phyloP scores from a whole-genome alignment of 2,888 invertebrate species.

The Archips xylosteana region DNA sequence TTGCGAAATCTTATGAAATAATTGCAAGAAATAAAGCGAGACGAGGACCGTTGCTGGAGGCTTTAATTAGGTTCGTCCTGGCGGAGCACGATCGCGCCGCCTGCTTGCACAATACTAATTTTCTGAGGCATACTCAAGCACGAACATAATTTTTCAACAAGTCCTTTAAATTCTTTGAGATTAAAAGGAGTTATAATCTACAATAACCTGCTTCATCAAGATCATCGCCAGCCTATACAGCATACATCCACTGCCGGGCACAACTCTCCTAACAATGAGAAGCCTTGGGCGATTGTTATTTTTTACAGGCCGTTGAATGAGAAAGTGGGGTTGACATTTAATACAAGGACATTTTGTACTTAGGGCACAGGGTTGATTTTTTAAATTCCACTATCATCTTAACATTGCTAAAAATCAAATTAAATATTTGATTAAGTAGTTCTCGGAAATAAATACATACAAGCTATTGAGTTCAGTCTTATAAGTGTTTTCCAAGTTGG shows the following conservation, averaged over 20 bases:
- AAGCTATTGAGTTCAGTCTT: no score
- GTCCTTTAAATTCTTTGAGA: not conserved
- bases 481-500: no score
- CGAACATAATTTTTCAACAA: not conserved
- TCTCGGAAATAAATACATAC: no score
- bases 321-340: no score
- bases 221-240: not conserved
- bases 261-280: not conserved
- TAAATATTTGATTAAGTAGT: no score
- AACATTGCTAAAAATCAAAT: no score
- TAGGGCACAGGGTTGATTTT: no score
- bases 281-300: not conserved
- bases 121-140: constrained; percentile 5
- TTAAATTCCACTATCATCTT: no score
- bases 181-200: not conserved
- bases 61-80: constrained; percentile 15
- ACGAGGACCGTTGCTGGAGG: not conserved
- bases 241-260: not conserved
- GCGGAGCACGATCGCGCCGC: constrained; percentile 5
- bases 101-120: constrained; percentile 4
- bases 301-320: no score
- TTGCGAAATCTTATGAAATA: not conserved
- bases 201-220: not conserved
- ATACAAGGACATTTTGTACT: no score
- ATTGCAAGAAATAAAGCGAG: constrained; percentile 1